phyloP scores from a whole-genome alignment of 2,888 invertebrate genomes.

The Synanthedon myopaeformis region DNA sequence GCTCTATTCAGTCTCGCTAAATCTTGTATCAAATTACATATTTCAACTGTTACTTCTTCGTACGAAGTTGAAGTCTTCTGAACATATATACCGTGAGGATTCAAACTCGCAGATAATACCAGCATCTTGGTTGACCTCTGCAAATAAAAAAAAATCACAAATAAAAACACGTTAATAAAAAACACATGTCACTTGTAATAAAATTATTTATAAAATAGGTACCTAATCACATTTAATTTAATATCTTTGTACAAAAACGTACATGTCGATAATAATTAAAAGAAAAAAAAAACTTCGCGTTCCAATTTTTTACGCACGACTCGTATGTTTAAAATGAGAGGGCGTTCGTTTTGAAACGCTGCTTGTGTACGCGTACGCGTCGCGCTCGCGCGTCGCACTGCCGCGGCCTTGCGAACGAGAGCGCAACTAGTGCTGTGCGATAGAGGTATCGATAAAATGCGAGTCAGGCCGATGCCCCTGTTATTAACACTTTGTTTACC shows the following conservation, averaged over 20 bases:
- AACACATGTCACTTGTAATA: no score
- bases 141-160: constrained; percentile 23
- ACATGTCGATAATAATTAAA: constrained; percentile 1
- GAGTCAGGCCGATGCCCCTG: constrained; percentile 34
- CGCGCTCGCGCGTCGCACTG: constrained; percentile 26
- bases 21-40: constrained; percentile 11
- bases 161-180: constrained; percentile 2
- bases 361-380: constrained; percentile 21
- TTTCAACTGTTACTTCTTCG: constrained; percentile 26
- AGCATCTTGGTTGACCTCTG: constrained; percentile 52
- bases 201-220: no score
- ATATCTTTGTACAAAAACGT: constrained; percentile 2
- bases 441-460: constrained; percentile 52
- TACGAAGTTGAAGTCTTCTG: constrained; percentile 6
- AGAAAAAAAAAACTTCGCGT: constrained; percentile 6
- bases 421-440: constrained; percentile 51
- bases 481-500: constrained; percentile 66
- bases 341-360: constrained; percentile 24
- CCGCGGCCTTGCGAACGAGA: constrained; percentile 52
- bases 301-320: constrained; percentile 15
- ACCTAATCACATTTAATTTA: constrained; percentile 1
- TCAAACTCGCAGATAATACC: constrained; percentile 26
- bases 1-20: constrained; percentile 44
- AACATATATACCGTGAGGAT: constrained; percentile 16
- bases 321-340: constrained; percentile 31